Percentiles rank a stretch among this genome's conserved stretches.
Conservation (phyloP, 2,888 invertebrate genomes). For the Diachrysia chrysitis region DNA sequence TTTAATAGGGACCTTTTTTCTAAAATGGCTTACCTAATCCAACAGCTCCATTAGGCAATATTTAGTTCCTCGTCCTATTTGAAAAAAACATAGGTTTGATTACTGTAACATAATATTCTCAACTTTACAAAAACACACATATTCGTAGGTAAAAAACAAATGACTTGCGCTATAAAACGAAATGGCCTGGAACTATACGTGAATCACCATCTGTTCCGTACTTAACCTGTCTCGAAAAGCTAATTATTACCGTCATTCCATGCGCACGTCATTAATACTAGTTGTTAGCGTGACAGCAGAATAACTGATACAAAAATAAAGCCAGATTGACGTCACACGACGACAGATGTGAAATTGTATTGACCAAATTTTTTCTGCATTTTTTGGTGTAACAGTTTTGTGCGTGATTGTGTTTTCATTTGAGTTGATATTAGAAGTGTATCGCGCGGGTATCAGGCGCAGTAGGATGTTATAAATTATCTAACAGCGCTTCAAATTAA, state of each 20-base stretch:
- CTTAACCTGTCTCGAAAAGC: conserved; percentile 60
- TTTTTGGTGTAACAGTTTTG: conserved; percentile 49
- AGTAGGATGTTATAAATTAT: conserved; percentile 89
- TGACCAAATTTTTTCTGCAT: conserved; percentile 26
- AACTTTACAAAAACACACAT: conserved; percentile 33
- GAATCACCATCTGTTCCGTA: conserved; percentile 52
- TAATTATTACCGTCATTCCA: conserved; percentile 61
- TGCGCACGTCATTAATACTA: conserved; percentile 61
- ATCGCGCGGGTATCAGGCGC: conserved; percentile 71
- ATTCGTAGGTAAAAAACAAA: conserved; percentile 48
- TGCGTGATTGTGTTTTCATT: conserved; percentile 55
- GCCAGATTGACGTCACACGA: conserved; percentile 57
- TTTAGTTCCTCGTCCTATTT: too few species aligned
- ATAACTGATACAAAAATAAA: conserved; percentile 59
- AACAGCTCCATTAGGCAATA: too few species aligned
- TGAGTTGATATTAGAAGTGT: conserved; percentile 62
- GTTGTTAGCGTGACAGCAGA: conserved; percentile 60
- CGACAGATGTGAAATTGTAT: conserved; percentile 45
- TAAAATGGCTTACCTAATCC: too few species aligned
- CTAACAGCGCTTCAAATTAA: conserved; percentile 88
- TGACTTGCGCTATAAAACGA: conserved; percentile 50
- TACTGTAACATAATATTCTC: conserved; percentile 37
- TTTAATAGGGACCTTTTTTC: too few species aligned
- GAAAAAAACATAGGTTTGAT: conserved; percentile 33
- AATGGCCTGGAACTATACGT: conserved; percentile 55